Conservation (phyloP, 2,113 vertebrate species). For the Anthoscopus minutus region DNA sequence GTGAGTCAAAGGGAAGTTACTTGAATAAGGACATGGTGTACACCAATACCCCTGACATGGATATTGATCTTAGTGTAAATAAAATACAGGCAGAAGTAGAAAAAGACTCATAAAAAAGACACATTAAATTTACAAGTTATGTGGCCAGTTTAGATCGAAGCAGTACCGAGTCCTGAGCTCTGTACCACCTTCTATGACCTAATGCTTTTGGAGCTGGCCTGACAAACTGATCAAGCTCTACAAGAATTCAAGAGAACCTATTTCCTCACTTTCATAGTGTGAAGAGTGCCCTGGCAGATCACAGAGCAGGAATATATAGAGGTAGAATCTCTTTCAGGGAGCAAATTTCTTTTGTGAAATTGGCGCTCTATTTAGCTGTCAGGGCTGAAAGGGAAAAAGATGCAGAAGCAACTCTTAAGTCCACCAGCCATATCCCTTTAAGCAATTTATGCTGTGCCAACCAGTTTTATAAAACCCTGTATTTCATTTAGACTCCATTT, state of each 20-base stretch:
- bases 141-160: background rate
- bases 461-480: conserved; percentile 3
- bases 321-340: conserved; percentile 43
- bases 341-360: conserved; percentile 52
- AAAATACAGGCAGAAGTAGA: background rate
- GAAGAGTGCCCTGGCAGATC: conserved; percentile 20
- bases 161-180: background rate
- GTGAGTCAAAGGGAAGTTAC: background rate
- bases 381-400: conserved; percentile 37
- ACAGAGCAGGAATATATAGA: conserved; percentile 17
- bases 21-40: background rate
- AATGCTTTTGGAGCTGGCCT: background rate
- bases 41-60: background rate
- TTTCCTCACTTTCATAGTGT: conserved; percentile 17
- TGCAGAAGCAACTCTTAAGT: conserved; percentile 39
- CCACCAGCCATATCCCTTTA: conserved; percentile 10
- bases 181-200: background rate
- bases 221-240: background rate
- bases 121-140: background rate
- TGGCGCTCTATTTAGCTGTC: conserved; percentile 58
- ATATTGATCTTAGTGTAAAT: background rate
- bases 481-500: conserved; percentile 40
- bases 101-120: background rate
- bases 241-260: background rate
- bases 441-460: conserved; percentile 9